Percentiles rank a stretch among this genome's conserved stretches.
phyloP scores from a whole-genome alignment of 1,140 invertebrate species.

The Aphaenogaster floridana region DNA sequence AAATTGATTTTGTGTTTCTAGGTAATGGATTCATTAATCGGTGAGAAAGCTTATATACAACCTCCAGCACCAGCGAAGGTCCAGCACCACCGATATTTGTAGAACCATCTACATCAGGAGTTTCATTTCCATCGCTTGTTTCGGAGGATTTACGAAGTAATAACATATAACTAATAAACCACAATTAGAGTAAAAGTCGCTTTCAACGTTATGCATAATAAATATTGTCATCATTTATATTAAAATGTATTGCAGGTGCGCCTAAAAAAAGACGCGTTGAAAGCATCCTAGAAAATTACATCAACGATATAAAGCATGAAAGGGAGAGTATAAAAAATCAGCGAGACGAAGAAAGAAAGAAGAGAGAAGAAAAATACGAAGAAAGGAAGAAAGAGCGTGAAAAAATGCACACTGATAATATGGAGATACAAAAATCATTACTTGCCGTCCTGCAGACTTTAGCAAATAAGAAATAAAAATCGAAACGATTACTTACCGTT shows the following conservation, averaged over 20 bases:
- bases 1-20: not conserved
- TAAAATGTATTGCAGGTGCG: not conserved
- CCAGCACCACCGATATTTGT: not conserved
- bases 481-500: not conserved
- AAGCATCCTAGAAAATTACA: slow-evolving; percentile 1
- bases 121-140: too few relatives aligned
- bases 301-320: not conserved
- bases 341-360: not conserved
- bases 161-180: not conserved
- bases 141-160: not conserved
- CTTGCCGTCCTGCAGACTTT: not conserved
- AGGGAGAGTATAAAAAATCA: not conserved
- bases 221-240: not conserved
- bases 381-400: not conserved
- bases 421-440: slow-evolving; percentile 14
- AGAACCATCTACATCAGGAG: not conserved
- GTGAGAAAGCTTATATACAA: slow-evolving; percentile 10
- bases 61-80: not conserved
- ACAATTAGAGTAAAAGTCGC: not conserved
- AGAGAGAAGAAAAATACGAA: not conserved
- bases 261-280: slow-evolving; percentile 18
- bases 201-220: not conserved
- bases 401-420: not conserved
- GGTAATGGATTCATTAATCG: slow-evolving; percentile 1
- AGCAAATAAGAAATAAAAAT: not conserved